Conservation (phyloP, 92 coral and sea anemone species). For the Epizoanthus scotinus region DNA sequence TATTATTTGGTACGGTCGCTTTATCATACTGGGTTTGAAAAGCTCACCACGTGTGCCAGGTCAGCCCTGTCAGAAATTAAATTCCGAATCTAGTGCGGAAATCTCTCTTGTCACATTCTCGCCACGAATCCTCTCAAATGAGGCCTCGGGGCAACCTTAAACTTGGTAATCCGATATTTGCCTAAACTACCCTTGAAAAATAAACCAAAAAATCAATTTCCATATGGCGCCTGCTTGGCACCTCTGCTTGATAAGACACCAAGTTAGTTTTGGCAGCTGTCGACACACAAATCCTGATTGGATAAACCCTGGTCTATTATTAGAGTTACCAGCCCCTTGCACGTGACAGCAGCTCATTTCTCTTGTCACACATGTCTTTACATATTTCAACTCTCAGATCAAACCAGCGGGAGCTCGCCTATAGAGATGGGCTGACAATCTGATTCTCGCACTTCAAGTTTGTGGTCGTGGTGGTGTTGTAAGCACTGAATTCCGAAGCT, state of each 20-base stretch:
- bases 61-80: background rate
- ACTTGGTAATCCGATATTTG: constrained; percentile 65
- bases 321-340: constrained; percentile 48
- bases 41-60: background rate
- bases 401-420: constrained; percentile 52
- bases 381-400: constrained; percentile 53
- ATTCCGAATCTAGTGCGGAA: constrained; percentile 8
- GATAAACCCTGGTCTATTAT: constrained; percentile 40
- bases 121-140: constrained; percentile 13
- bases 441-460: constrained; percentile 37
- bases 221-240: constrained; percentile 66
- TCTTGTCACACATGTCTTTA: constrained; percentile 72
- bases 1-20: background rate
- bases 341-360: constrained; percentile 56
- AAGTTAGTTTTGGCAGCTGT: constrained; percentile 69
- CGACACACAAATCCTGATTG: constrained; percentile 60
- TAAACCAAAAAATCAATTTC: constrained; percentile 62
- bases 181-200: constrained; percentile 59
- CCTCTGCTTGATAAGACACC: constrained; percentile 61
- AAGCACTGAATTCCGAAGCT: constrained; percentile 30
- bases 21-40: constrained; percentile 9
- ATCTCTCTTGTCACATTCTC: constrained; percentile 41
- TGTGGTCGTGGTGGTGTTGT: constrained; percentile 23
- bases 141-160: constrained; percentile 27
- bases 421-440: constrained; percentile 29